Evolutionary conservation across 2,113 vertebrate species (phyloP).

Genomic region (Arenaria interpres): DNA sequence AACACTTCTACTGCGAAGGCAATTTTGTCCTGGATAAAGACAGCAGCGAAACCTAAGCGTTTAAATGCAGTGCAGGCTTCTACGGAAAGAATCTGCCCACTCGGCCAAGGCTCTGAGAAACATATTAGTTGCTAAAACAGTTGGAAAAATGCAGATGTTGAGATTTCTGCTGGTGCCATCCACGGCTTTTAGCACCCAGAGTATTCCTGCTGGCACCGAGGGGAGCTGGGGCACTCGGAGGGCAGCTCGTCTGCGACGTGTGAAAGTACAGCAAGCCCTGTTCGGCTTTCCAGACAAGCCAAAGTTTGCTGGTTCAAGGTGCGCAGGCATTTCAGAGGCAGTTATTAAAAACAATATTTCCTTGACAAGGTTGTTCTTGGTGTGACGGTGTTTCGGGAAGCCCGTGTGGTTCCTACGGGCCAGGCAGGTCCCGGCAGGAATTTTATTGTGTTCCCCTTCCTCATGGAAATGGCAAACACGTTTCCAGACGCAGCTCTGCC

Average conservation of each 20-base stretch:
- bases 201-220: accelerated
- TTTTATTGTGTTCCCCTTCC: not conserved
- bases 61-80: not conserved
- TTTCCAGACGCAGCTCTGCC: not conserved
- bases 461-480: not conserved
- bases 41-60: not conserved
- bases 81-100: not conserved
- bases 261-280: not conserved
- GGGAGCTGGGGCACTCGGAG: not conserved
- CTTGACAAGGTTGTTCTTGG: not conserved
- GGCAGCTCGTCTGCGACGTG: not conserved
- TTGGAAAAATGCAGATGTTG: not conserved
- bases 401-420: not conserved
- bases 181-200: not conserved
- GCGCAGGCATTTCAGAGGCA: not conserved
- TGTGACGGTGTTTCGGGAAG: not conserved
- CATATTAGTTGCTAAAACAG: not conserved
- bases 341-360: not conserved
- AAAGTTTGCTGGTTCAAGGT: not conserved
- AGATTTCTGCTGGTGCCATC: not conserved
- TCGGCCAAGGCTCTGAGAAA: not conserved
- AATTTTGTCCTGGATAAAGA: not conserved
- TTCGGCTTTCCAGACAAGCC: not conserved
- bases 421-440: not conserved
- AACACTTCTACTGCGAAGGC: not conserved